Percentiles rank a stretch among this genome's conserved stretches.
phyloP scores from a whole-genome alignment of 1,140 invertebrate species.

The Drosophila sucinea region DNA sequence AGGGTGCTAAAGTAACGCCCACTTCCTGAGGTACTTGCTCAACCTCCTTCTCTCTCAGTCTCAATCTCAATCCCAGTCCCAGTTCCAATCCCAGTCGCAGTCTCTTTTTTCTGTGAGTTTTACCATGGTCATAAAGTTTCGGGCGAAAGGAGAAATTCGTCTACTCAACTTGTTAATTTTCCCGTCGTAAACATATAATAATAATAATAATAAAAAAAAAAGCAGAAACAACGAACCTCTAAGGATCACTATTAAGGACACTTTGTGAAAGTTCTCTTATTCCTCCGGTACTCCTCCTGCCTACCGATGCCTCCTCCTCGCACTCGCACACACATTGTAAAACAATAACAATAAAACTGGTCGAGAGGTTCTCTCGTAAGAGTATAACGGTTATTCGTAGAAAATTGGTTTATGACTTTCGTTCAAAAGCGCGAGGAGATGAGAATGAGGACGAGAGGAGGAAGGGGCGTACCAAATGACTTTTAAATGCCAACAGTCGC shows the following conservation, averaged over 20 bases:
- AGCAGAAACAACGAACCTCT: slow-evolving; percentile 27
- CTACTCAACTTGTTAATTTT: slow-evolving; percentile 59
- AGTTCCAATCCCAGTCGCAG: background rate
- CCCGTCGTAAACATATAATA: slow-evolving; percentile 61
- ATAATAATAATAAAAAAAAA: slow-evolving; percentile 11
- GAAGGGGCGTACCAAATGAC: slow-evolving; percentile 79
- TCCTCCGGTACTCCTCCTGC: no score
- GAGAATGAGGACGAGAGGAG: background rate
- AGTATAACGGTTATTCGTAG: slow-evolving; percentile 28
- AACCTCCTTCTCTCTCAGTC: slow-evolving; percentile 15
- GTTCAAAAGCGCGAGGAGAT: background rate
- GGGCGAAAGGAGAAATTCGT: slow-evolving; percentile 25
- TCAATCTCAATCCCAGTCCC: background rate
- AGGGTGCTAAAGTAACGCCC: slow-evolving; percentile 43
- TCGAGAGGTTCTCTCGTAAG: slow-evolving; percentile 22
- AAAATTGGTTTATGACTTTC: slow-evolving; percentile 59
- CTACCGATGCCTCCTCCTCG: slow-evolving; percentile 55
- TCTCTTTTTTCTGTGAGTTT: slow-evolving; percentile 33
- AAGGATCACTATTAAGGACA: slow-evolving; percentile 18
- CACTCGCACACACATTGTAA: slow-evolving; percentile 69
- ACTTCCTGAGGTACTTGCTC: slow-evolving; percentile 55
- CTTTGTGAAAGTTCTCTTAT: slow-evolving; percentile 44
- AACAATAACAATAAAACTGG: slow-evolving; percentile 67
- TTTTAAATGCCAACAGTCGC: slow-evolving; percentile 72
- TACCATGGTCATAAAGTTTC: slow-evolving; percentile 45